phyloP scores from a whole-genome alignment of 1,140 invertebrate genomes.

The Streblospio benedicti region DNA sequence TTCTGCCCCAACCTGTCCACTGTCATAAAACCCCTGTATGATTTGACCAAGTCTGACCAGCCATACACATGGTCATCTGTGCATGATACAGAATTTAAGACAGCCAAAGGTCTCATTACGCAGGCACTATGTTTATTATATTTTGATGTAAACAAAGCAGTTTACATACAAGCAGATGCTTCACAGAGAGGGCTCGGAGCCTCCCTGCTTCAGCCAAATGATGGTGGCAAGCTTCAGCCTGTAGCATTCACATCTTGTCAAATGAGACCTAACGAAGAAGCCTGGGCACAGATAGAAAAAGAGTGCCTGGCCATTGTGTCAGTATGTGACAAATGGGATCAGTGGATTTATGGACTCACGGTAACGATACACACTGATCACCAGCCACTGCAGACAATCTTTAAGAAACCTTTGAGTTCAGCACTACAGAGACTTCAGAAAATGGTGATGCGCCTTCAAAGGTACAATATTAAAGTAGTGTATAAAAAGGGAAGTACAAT shows the following conservation, averaged over 20 bases:
- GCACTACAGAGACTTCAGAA: conserved; percentile 32
- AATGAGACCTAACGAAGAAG: too few species aligned
- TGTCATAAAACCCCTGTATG: neutral
- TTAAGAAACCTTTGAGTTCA: conserved; percentile 25
- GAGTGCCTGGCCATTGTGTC: conserved; percentile 50
- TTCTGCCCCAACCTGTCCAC: neutral
- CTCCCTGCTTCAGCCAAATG: conserved; percentile 5
- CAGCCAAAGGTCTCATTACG: too few species aligned
- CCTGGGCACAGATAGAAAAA: conserved; percentile 49
- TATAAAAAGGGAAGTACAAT: conserved; percentile 40
- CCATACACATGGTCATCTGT: too few species aligned
- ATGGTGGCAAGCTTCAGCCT: neutral
- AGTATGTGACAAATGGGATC: too few species aligned
- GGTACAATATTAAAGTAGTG: conserved; percentile 40
- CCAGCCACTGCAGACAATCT: too few species aligned
- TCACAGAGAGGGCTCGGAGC: neutral
- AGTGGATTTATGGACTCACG: too few species aligned
- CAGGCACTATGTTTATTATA: too few species aligned
- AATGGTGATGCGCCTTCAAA: conserved; percentile 40
- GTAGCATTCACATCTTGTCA: conserved; percentile 1
- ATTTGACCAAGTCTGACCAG: too few species aligned
- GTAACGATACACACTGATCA: too few species aligned
- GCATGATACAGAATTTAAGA: too few species aligned
- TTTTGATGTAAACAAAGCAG: too few species aligned
- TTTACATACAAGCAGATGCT: too few species aligned